Percentiles rank a stretch among this genome's conserved stretches.
Conservation (phyloP, 92 coral and sea anemone species). For the Zoanthus sansibaricus region DNA sequence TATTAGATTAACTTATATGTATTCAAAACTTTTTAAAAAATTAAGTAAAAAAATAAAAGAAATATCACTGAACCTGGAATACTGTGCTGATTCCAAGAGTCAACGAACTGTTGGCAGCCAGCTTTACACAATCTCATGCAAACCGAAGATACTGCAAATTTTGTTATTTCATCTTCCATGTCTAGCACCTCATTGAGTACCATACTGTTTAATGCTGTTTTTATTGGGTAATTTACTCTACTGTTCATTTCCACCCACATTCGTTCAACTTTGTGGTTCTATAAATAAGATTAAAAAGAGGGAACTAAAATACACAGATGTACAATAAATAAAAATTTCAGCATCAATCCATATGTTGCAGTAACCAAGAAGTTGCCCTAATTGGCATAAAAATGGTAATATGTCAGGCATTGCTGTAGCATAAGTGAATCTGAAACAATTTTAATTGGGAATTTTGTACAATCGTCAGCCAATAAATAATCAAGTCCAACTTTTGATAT, state of each 20-base stretch:
- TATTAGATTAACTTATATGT: background rate
- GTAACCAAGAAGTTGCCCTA: too few relatives aligned
- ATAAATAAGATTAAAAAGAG: background rate
- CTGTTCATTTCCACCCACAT: constrained; percentile 44
- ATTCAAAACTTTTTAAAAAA: background rate
- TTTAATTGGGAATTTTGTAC: too few relatives aligned
- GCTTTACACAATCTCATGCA: constrained; percentile 18
- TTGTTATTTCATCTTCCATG: constrained; percentile 41
- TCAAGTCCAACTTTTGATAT: too few relatives aligned
- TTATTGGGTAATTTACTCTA: constrained; percentile 48
- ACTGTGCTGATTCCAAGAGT: constrained; percentile 43
- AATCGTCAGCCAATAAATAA: too few relatives aligned
- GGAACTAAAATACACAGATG: too few relatives aligned
- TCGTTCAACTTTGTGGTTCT: constrained; percentile 50
- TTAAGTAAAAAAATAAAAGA: too few relatives aligned
- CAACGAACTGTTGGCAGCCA: constrained; percentile 14
- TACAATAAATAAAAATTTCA: too few relatives aligned
- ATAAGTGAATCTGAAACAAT: too few relatives aligned
- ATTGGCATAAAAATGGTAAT: too few relatives aligned
- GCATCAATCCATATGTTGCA: too few relatives aligned
- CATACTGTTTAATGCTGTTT: constrained; percentile 13
- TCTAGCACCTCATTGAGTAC: background rate
- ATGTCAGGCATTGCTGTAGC: too few relatives aligned
- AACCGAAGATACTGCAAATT: constrained; percentile 40
- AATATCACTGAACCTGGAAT: constrained; percentile 21